A percentile compares a stretch with the other conserved stretches of the same genome.
These are phyloP conservation scores for Leucophenga varia DNA, from an alignment of 1,140 invertebrate species.

Conservation along the genomic window DNA sequence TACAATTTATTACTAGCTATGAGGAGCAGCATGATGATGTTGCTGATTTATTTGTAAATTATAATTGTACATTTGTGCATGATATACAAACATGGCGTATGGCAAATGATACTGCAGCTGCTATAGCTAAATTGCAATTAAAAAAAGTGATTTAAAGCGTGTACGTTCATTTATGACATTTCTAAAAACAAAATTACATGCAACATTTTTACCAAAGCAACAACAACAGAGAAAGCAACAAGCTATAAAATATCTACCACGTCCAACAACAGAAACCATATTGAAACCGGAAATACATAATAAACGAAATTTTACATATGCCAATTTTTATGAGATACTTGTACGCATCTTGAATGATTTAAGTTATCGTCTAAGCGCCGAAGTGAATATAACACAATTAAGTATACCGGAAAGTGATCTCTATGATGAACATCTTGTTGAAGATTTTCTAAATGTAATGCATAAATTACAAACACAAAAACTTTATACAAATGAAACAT, in stretches of 20 bases:
- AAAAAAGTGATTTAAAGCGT: too few species aligned
- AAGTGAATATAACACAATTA: slow-evolving; percentile 45
- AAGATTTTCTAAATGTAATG: slow-evolving; percentile 37
- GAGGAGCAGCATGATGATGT: slow-evolving; percentile 6
- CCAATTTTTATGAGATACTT: too few species aligned
- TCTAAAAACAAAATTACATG: too few species aligned
- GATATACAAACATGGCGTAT: too few species aligned
- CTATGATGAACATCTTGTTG: slow-evolving; percentile 36
- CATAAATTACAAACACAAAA: slow-evolving; percentile 16
- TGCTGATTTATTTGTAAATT: too few species aligned
- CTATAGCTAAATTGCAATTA: slow-evolving; percentile 8
- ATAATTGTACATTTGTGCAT: too few species aligned
- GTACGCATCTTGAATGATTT: slow-evolving; percentile 32
- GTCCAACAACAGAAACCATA: slow-evolving; percentile 19
- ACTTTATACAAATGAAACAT: neutral
- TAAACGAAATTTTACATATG: too few species aligned
- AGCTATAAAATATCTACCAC: slow-evolving; percentile 25
- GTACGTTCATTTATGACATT: too few species aligned
- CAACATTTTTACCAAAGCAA: too few species aligned
- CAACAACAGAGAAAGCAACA: slow-evolving; percentile 19
- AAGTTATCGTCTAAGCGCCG: slow-evolving; percentile 28
- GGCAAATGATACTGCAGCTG: slow-evolving; percentile 15
- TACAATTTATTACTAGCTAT: slow-evolving; percentile 39
- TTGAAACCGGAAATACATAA: slow-evolving; percentile 7
- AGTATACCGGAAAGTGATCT: slow-evolving; percentile 49